phyloP scores from a whole-genome alignment of 1,140 invertebrate genomes.

The Zaprionus lachaisei region DNA sequence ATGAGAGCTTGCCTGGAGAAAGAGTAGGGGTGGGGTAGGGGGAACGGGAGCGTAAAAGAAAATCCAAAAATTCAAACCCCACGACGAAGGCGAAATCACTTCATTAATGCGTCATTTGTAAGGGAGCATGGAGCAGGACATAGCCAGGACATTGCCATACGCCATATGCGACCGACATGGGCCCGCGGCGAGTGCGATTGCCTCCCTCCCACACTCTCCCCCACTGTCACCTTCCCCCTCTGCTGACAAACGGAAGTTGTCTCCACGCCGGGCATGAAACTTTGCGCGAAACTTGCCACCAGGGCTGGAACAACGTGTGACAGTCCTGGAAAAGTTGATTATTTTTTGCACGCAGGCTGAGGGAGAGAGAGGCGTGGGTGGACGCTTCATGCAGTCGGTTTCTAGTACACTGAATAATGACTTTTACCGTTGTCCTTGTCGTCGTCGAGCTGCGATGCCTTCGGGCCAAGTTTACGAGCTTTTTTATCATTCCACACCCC shows the following conservation, averaged over 20 bases:
- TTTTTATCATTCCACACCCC: slow-evolving; percentile 46
- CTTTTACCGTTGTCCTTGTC: slow-evolving; percentile 65
- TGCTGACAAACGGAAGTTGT: slow-evolving; percentile 63
- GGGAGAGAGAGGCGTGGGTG: not conserved
- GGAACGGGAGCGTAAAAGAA: slow-evolving; percentile 5
- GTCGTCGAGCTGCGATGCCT: slow-evolving; percentile 48
- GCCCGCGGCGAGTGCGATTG: slow-evolving; percentile 49
- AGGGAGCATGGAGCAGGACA: slow-evolving; percentile 56
- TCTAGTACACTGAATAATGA: slow-evolving; percentile 82
- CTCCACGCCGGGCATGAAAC: slow-evolving; percentile 63
- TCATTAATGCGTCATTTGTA: slow-evolving; percentile 81
- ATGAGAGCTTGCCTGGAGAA: slow-evolving; percentile 52
- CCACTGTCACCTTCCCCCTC: not conserved
- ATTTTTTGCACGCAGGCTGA: slow-evolving; percentile 67
- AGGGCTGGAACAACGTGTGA: slow-evolving; percentile 64
- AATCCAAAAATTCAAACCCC: slow-evolving; percentile 59
- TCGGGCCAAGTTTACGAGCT: slow-evolving; percentile 74
- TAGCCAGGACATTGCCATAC: slow-evolving; percentile 37
- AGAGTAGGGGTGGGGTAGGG: not conserved
- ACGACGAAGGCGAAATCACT: slow-evolving; percentile 66
- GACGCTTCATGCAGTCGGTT: slow-evolving; percentile 34
- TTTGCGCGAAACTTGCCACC: slow-evolving; percentile 75
- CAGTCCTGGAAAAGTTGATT: slow-evolving; percentile 81
- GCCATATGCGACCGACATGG: slow-evolving; percentile 62
- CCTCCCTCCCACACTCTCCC: not conserved